Conservation (phyloP, 2,797 vertebrate genomes). For the Sebastes nivosus region DNA sequence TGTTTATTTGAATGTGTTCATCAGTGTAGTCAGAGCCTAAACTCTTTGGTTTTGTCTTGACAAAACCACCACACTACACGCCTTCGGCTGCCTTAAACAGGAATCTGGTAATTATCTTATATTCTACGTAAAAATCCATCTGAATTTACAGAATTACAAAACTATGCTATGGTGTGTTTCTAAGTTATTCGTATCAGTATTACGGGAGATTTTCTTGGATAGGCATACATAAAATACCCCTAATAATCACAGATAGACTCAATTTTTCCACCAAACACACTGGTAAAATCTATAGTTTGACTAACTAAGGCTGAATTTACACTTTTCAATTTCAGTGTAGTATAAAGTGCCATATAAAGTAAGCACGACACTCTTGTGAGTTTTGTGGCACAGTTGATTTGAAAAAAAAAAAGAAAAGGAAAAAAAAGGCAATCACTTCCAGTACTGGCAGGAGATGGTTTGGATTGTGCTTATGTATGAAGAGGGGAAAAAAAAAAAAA, state of each 20-base stretch:
- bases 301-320: conserved; percentile 69
- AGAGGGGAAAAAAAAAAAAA: conserved; percentile 27
- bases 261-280: conserved; percentile 31
- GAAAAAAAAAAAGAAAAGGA: conserved; percentile 66
- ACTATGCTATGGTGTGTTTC: conserved; percentile 15
- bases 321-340: conserved; percentile 65
- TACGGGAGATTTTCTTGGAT: background rate
- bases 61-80: conserved; percentile 24
- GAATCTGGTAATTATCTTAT: background rate
- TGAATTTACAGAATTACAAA: conserved; percentile 33
- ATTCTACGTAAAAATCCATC: conserved; percentile 20
- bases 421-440: conserved; percentile 86
- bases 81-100: background rate
- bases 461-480: conserved; percentile 79
- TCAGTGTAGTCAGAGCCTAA: conserved; percentile 16
- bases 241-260: conserved; percentile 29
- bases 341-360: conserved; percentile 65
- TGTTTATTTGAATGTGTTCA: background rate
- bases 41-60: conserved; percentile 40
- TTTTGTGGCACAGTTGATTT: conserved; percentile 85
- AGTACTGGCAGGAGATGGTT: conserved; percentile 80
- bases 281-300: conserved; percentile 30
- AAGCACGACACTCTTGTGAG: conserved; percentile 67
- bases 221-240: conserved; percentile 17
- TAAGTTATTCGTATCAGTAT: conserved; percentile 1